Evolutionary conservation across 2,888 invertebrate species (phyloP), one percentile per base, ranked within the genome.

Genomic region (Ophion ellenae): DNA sequence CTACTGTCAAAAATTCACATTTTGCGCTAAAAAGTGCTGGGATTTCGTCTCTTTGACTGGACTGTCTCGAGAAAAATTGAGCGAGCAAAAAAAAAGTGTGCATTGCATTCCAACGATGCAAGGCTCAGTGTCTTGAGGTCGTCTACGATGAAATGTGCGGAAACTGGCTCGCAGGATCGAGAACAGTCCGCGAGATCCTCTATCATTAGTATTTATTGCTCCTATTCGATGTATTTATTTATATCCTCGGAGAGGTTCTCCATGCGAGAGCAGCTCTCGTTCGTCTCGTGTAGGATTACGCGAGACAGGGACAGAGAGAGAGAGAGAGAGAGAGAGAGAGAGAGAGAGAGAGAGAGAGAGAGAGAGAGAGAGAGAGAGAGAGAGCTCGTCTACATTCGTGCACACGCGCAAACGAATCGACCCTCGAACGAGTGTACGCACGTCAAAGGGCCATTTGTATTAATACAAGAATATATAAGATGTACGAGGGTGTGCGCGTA

Each of bases 231-330:
- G 14, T 53, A 53, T 53, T 17, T 53, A 53, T 53, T 17, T 53
- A 53, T 53, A 53, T 14, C 53, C 53, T 24, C 20, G 9, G 20
- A 61, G 61, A 61, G 61, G 9, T 61, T 61, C 17, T 24, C 24
- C 20, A n/a, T 53, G 53, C 53, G 11, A 6, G 40, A 40, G 40
- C 40, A 75, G 64, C 64, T 28, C 64, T 17, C 45, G 28, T 47
- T 66, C 64, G 40, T 45, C 36, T 73, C 17, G 28, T 77, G 57
- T 67, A 66, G 40, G 36, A 81, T 57, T 59, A 66, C 53, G 36
- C 5, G 17, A 2, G 9, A 40, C 17, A 53, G 53, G 17, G 17
- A 17, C 5, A 17, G 9, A 20, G 53, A 17, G 53, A 17, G 17
- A 53, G 17, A 5, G 36, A 17, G 14, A 1, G 9, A 20, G 53